Base-by-base conservation (phyloP, 1,140 invertebrate genomes). In the Drosophila ohnishii region DNA sequence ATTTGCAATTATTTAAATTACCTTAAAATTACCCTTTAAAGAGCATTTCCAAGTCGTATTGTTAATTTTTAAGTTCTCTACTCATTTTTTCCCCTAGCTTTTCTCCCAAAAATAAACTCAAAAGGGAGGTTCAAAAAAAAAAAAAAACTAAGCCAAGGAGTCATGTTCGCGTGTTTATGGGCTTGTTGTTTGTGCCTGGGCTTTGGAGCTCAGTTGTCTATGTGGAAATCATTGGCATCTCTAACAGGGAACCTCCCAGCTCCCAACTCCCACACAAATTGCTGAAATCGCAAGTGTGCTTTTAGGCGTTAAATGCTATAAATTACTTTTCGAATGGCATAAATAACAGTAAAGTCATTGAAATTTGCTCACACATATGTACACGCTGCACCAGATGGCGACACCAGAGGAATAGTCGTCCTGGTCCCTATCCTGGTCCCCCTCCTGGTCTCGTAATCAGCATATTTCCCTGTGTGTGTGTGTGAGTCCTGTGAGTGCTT, bases 261-360 rank as follows among this genome's bases (percentile, higher is more conserved):
- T 32, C 14, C 19, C 25, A 28, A 28, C 25, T 9, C 0, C 6
- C 22, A 13, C 8, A 30, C 74, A 82, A 89, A 89, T 89, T 79
- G 71, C 66, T 85, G 69, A 81, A 84, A 89, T 85, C 85, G 65
- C 80, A 73, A 76, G 75, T 88, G 80, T 81, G 85, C 80, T 79
- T 71, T 73, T 77, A 74, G 81, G 85, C 85, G 75, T 81, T 79
- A 87, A 87, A 79, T 83, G 72, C 67, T 70, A 79, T 87, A 87
- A 87, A 87, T 82, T 82, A 82, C 79, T 62, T 79, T 82, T 80
- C 75, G 72, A 74, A 82, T 70, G 50, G 79, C 63, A 73, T 65
- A 80, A 73, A 77, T 63, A 84, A 70, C 57, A 55, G 60, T 64
- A 71, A 80, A 73, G 66, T 72, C 80, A 79, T 63, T 79, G 56